These are phyloP conservation scores for Allophyes oxyacanthae DNA, from an alignment of 2,888 invertebrate genomes.

Conservation along the genomic window DNA sequence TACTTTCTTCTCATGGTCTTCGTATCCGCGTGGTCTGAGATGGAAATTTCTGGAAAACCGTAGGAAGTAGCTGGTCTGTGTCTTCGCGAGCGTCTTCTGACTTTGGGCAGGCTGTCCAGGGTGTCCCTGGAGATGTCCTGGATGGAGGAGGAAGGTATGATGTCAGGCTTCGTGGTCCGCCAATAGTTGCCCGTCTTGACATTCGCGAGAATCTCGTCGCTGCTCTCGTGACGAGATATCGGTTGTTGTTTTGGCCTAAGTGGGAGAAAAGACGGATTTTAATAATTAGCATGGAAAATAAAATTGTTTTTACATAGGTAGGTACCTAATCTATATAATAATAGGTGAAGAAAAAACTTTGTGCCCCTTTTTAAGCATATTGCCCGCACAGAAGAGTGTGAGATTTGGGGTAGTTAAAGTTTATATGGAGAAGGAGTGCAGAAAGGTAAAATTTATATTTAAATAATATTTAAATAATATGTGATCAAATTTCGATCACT, in stretches of 20 bases:
- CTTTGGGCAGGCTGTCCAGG: slow-evolving; percentile 65
- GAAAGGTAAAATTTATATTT: too few relatives aligned
- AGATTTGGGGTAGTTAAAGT: too few relatives aligned
- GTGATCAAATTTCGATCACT: too few relatives aligned
- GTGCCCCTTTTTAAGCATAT: too few relatives aligned
- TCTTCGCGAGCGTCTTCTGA: slow-evolving; percentile 72
- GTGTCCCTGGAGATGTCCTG: slow-evolving; percentile 63
- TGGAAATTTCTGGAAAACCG: slow-evolving; percentile 83
- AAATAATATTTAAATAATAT: too few relatives aligned
- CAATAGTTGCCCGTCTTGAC: slow-evolving; percentile 81
- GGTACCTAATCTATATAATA: too few relatives aligned
- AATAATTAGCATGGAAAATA: background rate
- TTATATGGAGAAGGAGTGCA: too few relatives aligned
- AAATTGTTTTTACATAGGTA: too few relatives aligned
- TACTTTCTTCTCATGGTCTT: slow-evolving; percentile 74
- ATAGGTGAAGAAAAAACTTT: too few relatives aligned
- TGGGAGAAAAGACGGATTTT: slow-evolving; percentile 16
- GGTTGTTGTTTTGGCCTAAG: slow-evolving; percentile 59
- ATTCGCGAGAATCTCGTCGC: slow-evolving; percentile 80
- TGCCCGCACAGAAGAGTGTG: too few relatives aligned
- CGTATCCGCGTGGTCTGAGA: slow-evolving; percentile 77
- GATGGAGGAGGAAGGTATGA: slow-evolving; percentile 75
- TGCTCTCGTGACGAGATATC: slow-evolving; percentile 74
- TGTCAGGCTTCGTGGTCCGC: slow-evolving; percentile 82
- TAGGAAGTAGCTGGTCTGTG: slow-evolving; percentile 74